Base-by-base conservation (phyloP, 2,888 invertebrate species). In the Podabrus alpinus region DNA sequence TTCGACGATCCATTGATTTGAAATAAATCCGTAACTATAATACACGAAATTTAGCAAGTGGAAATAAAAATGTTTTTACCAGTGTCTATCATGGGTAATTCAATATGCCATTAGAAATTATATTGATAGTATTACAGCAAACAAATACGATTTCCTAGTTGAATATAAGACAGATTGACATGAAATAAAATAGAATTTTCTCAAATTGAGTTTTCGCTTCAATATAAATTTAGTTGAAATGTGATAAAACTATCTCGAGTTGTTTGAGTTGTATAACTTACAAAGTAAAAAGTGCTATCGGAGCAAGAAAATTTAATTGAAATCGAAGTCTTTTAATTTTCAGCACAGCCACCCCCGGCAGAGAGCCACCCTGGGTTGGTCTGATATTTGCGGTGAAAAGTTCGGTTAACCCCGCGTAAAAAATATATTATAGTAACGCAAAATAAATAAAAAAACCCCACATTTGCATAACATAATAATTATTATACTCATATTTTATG, bases 101-200 rank as follows among this genome's bases (percentile, higher is more conserved):
- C n/a, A 9, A 64, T 64, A 64, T 19, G 21, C 15, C 62, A 64
- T 64, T 64, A 64, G 62, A 64, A 64, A 21, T 64, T 64, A 19
- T 64, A 64, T 64, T 21, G 62, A 64, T 19, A 64, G 62, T 17
- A 64, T 64, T 64, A 64, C 21, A 64, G 62, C 62, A 64, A 64
- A 64, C 21, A 64, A 64, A 64, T 64, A 64, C 21, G 62, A 64
- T 64, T 64, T 64, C 21, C 62, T 64, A 64, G 62, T 64, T 64
- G 62, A 64, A 21, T 19, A 17, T 64, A 16, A 64, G 21, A 21
- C 62, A 64, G 62, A 64, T 64, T 64, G 62, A 64, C 62, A 21
- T 19, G 62, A 64, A 64, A 64, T 64, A 17, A 64, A 64, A 45
- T 45, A 45, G 45, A 45, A 64, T 64, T 64, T 64, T 64, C 21